Conservation (phyloP, 2,113 vertebrate species). For the Phoenicopterus ruber region DNA sequence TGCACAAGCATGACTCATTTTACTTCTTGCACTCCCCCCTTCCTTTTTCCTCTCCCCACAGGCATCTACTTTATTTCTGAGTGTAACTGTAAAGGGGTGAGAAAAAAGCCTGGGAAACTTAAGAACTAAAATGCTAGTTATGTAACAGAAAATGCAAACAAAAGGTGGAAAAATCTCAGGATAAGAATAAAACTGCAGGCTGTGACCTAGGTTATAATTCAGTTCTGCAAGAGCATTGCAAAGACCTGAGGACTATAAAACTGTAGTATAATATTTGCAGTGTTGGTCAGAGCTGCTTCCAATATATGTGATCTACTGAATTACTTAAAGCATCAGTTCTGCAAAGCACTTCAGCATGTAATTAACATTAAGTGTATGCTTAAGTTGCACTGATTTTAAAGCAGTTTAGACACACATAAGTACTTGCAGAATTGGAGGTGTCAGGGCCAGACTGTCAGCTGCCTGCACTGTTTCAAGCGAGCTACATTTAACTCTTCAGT, state of each 20-base stretch:
- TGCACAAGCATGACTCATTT: neutral
- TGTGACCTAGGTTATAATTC: neutral
- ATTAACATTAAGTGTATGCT: neutral
- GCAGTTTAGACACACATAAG: neutral
- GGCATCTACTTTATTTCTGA: neutral
- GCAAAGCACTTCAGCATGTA: neutral
- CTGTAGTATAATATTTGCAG: neutral
- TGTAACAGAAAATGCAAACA: constrained; percentile 18
- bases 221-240: neutral
- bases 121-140: neutral
- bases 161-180: neutral
- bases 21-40: neutral
- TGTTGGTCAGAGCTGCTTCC: neutral
- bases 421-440: neutral
- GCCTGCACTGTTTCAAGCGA: neutral
- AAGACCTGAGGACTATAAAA: neutral
- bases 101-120: neutral
- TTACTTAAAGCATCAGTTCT: neutral
- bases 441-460: neutral
- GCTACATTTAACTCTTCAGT: neutral
- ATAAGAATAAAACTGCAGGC: neutral
- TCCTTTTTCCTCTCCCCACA: neutral
- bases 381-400: neutral
- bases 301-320: neutral
- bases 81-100: neutral